A percentile compares a stretch with the other conserved stretches of the same genome.
These are phyloP conservation scores for Herpetotheres cachinnans DNA, from an alignment of 2,113 vertebrate species.

Conservation along the genomic window DNA sequence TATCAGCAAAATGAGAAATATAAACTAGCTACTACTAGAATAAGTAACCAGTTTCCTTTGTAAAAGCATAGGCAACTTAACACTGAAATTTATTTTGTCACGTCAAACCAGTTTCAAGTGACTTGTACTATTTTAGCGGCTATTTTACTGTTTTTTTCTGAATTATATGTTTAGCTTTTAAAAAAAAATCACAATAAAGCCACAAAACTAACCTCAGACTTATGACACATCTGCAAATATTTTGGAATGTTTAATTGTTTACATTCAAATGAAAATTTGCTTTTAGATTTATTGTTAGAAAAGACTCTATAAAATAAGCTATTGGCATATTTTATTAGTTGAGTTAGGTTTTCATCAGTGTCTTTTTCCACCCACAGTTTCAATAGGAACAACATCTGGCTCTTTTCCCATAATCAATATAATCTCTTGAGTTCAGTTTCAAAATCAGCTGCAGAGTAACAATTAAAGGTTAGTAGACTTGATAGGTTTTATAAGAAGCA, in stretches of 20 bases:
- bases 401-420: conserved; percentile 40
- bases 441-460: conserved; percentile 46
- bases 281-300: neutral
- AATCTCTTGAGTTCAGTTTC: conserved; percentile 35
- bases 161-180: neutral
- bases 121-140: neutral
- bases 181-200: neutral
- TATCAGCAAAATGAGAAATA: neutral
- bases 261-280: neutral
- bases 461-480: conserved; percentile 50
- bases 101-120: neutral
- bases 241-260: neutral
- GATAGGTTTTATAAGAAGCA: conserved; percentile 57
- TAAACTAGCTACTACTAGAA: neutral
- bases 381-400: neutral
- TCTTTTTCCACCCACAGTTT: neutral
- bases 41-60: neutral
- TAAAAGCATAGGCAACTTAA: neutral
- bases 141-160: neutral
- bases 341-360: neutral
- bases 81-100: neutral
- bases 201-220: neutral
- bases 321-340: neutral
- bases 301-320: neutral
- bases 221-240: neutral